These are phyloP conservation scores for Cerceris rybyensis DNA, from an alignment of 2,888 invertebrate genomes.

Conservation along the genomic window DNA sequence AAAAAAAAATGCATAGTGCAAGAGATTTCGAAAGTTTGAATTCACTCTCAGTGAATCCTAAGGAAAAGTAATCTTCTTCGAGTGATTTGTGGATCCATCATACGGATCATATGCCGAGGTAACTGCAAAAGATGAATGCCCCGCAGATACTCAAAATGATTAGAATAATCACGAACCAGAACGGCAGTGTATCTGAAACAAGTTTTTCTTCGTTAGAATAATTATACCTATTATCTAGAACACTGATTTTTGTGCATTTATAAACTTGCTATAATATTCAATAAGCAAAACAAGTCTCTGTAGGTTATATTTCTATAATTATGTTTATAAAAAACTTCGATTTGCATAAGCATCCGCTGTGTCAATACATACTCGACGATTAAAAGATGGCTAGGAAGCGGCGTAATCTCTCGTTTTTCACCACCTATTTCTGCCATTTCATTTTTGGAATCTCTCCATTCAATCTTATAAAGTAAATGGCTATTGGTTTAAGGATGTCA, in stretches of 20 bases:
- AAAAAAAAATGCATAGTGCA: constrained; percentile 3
- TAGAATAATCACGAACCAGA: constrained; percentile 90
- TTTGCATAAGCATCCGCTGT: neutral
- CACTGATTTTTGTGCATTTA: no score
- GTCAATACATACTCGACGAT: neutral
- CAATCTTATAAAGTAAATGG: no score
- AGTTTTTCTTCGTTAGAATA: neutral
- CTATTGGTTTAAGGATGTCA: no score
- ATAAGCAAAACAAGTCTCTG: no score
- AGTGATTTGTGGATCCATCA: constrained; percentile 6
- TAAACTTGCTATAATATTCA: no score
- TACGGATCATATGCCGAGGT: constrained; percentile 86
- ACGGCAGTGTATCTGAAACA: constrained; percentile 89
- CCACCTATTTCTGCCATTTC: no score
- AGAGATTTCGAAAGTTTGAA: constrained; percentile 17
- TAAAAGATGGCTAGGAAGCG: no score
- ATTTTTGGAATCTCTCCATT: no score
- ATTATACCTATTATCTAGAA: no score
- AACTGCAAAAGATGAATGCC: constrained; percentile 92
- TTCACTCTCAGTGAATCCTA: constrained; percentile 27
- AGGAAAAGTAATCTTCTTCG: constrained; percentile 20
- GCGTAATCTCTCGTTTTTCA: no score
- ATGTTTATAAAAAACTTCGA: constrained; percentile 2
- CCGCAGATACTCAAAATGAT: constrained; percentile 90
- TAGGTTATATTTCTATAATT: no score